phyloP scores from a whole-genome alignment of 2,888 invertebrate genomes.

The Drosophila vallismaia region DNA sequence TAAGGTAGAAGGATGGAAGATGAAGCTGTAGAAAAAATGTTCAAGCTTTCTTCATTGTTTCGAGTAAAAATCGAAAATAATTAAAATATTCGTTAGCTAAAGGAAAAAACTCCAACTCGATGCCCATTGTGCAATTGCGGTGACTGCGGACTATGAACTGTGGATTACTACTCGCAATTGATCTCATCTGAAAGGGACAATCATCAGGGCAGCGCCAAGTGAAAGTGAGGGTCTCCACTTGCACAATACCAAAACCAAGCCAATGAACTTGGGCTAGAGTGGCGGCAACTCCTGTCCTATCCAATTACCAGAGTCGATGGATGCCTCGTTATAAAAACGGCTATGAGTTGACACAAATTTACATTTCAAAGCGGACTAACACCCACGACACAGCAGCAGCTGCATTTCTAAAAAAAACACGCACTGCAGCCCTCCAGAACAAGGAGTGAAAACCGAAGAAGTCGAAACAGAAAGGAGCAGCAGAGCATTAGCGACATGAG shows the following conservation, averaged over 20 bases:
- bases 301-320: slow-evolving; percentile 32
- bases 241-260: slow-evolving; percentile 34
- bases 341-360: slow-evolving; percentile 30
- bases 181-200: slow-evolving; percentile 12
- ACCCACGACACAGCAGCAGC: slow-evolving; percentile 27
- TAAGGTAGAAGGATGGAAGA: too few species aligned
- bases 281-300: slow-evolving; percentile 30
- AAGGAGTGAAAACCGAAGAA: slow-evolving; percentile 13
- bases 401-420: slow-evolving; percentile 10
- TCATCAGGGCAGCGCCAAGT: slow-evolving; percentile 26
- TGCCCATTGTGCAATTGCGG: slow-evolving; percentile 34
- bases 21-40: too few species aligned
- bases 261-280: slow-evolving; percentile 62
- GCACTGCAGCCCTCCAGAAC: slow-evolving; percentile 24
- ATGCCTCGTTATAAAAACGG: slow-evolving; percentile 60
- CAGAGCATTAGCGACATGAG: slow-evolving; percentile 36
- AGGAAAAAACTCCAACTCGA: slow-evolving; percentile 2
- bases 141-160: slow-evolving; percentile 18
- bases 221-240: slow-evolving; percentile 58
- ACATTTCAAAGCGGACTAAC: slow-evolving; percentile 50
- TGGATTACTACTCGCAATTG: slow-evolving; percentile 14
- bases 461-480: slow-evolving; percentile 15
- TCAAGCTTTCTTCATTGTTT: too few species aligned
- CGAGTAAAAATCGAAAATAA: too few species aligned
- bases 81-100: too few species aligned